Conservation (phyloP, 1,140 invertebrate genomes). For the Hylaeus anthracinus region DNA sequence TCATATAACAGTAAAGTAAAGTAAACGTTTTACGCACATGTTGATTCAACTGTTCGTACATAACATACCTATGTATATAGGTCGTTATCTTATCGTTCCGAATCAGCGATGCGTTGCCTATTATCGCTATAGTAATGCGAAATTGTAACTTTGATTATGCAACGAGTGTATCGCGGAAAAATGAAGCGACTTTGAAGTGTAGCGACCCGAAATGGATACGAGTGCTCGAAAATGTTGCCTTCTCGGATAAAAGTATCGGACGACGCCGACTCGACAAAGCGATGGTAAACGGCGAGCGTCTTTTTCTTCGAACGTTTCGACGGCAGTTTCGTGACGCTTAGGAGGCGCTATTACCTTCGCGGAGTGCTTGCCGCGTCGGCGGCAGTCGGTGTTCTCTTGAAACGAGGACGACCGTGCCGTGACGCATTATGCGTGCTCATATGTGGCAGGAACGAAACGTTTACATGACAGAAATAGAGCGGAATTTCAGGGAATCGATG, state of each 20-base stretch:
- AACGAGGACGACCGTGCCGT: conserved; percentile 60
- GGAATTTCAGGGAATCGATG: conserved; percentile 34
- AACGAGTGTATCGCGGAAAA: background rate
- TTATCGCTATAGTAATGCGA: background rate
- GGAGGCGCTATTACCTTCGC: conserved; percentile 49
- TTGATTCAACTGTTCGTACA: background rate
- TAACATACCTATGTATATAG: too few relatives aligned
- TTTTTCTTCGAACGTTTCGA: conserved; percentile 43
- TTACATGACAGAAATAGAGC: conserved; percentile 17
- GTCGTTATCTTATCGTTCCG: background rate
- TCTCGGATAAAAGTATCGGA: too few relatives aligned
- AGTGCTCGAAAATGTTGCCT: too few relatives aligned
- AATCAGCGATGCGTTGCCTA: background rate
- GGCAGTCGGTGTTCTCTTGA: conserved; percentile 30
- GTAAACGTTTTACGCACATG: background rate
- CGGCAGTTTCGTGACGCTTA: conserved; percentile 42
- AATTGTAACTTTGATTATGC: background rate
- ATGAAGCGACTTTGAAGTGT: too few relatives aligned
- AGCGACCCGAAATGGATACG: too few relatives aligned
- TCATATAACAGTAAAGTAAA: background rate
- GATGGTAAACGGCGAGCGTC: background rate
- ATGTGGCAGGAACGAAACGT: conserved; percentile 36
- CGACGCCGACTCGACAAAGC: too few relatives aligned
- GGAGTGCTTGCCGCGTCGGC: background rate
- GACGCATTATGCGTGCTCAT: conserved; percentile 60